Percentiles rank a stretch among this genome's conserved stretches.
phyloP scores from a whole-genome alignment of 2,888 invertebrate genomes.

The Pseudanteris insignis region DNA sequence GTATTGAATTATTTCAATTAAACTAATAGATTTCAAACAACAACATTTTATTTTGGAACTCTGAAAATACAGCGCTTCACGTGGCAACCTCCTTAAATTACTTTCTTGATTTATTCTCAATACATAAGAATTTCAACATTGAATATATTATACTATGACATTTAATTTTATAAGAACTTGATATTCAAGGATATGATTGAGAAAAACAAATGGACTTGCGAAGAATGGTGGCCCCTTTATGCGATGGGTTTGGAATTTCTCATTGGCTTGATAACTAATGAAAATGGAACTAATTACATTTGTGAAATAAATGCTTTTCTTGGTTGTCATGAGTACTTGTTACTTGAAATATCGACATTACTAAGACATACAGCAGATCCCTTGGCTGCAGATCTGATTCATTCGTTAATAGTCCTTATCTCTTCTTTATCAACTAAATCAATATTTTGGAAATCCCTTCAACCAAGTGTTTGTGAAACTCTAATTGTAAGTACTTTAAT shows the following conservation, averaged over 20 bases:
- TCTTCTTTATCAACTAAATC: slow-evolving; percentile 57
- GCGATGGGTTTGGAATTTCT: slow-evolving; percentile 61
- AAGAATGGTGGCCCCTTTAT: slow-evolving; percentile 64
- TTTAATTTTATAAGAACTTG: background rate
- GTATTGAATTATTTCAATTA: too few species aligned
- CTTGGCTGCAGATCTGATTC: slow-evolving; percentile 60
- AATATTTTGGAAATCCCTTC: slow-evolving; percentile 58
- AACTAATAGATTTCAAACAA: too few species aligned
- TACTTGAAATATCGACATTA: slow-evolving; percentile 61
- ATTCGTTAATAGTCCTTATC: slow-evolving; percentile 62
- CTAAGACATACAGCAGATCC: slow-evolving; percentile 62
- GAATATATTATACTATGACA: background rate
- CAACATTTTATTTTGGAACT: too few species aligned
- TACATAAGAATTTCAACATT: too few species aligned
- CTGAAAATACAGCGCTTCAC: too few species aligned
- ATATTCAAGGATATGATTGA: slow-evolving; percentile 52
- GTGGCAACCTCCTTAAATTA: too few species aligned
- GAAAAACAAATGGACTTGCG: slow-evolving; percentile 58
- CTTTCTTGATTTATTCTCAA: too few species aligned
- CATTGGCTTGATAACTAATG: slow-evolving; percentile 55
- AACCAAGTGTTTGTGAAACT: slow-evolving; percentile 58
- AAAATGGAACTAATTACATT: slow-evolving; percentile 51
- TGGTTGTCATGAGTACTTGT: slow-evolving; percentile 60
- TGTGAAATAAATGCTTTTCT: slow-evolving; percentile 55
- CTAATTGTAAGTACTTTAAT: slow-evolving; percentile 54